Base-by-base conservation (phyloP, 64 coral and sea anemone genomes). In the Porites australiensis region DNA sequence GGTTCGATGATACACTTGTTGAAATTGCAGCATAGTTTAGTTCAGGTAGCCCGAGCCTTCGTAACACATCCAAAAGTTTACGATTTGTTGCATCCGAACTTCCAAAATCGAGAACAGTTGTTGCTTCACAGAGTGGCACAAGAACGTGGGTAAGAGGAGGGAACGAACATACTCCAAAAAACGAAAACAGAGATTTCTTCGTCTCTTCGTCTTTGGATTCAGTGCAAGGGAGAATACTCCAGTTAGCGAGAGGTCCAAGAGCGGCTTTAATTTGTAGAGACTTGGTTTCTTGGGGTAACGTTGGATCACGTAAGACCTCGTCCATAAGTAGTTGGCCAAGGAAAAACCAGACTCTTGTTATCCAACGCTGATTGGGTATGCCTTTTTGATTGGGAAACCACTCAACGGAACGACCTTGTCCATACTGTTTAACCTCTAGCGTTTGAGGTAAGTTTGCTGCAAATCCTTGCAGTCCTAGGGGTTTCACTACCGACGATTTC, bases 301-400 rank as follows among this genome's bases (percentile, higher is more conserved):
- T 51, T 45, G 14, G 0, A 51, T 50, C 14, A 16, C 19, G 12
- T 51, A 64, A 0, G 44, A 50, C 6, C 27, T 37, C 27, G 27
- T 15, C 0, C 27, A 11, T 51, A 1, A 46, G 27, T 45, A 2
- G 14, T 3, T 65, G 18, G 9, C 48, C 19, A 6, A 91, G 45
- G 50, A 91, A 84, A 11, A n/a, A 50, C 79, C 79, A 91, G 2
- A 91, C 89, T n/a, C 52, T 70, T 3, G 11, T 83, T 44, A 91
- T 47, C 89, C 89, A 91, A 45, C 64, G 0, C 3, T 84, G 51
- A 50, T 63, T 67, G 3, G 89, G 89, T 4, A 84, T 23, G 51
- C 6, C 0, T 15, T 61, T 43, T 19, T 79, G 77, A n/a, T 60
- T 0, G 48, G 89, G 79, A 91, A 50, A 22, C 89, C 89, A 91